A percentile compares a stretch with the other conserved stretches of the same genome.
These are phyloP conservation scores for Ptychoptera albimana DNA, from an alignment of 2,888 invertebrate genomes.

Conservation along the genomic window DNA sequence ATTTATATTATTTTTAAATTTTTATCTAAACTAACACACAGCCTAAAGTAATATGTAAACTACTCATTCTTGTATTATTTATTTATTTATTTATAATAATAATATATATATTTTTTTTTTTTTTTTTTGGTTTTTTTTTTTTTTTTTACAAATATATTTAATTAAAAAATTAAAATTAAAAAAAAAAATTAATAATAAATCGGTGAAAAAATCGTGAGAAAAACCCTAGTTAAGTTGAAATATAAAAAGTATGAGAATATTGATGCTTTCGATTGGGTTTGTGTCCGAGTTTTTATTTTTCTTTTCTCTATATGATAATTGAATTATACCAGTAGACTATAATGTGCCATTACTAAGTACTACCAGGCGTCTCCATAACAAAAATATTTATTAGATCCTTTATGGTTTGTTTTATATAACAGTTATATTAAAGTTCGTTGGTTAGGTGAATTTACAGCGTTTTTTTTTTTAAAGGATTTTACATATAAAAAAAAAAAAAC, in stretches of 20 bases:
- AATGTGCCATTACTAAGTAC: too few species aligned
- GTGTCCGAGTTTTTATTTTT: not conserved
- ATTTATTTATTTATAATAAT: conserved; percentile 1
- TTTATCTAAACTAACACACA: conserved; percentile 3
- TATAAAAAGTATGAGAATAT: not conserved
- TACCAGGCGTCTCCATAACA: too few species aligned
- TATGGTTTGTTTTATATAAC: too few species aligned
- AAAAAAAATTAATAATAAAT: not conserved
- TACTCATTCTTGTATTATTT: not conserved
- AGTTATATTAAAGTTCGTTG: too few species aligned
- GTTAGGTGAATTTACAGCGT: too few species aligned
- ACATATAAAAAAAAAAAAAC: too few species aligned
- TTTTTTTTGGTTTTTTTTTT: conserved; percentile 1
- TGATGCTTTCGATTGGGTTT: not conserved
- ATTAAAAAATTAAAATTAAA: not conserved
- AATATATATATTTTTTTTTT: conserved; percentile 1
- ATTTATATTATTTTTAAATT: conserved; percentile 1
- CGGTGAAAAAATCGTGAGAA: not conserved
- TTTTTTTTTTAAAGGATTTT: too few species aligned
- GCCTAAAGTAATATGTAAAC: conserved; percentile 3
- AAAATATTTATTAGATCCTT: too few species aligned
- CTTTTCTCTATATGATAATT: too few species aligned
- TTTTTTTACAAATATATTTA: conserved; percentile 1
- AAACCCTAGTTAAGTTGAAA: not conserved
- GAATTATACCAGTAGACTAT: too few species aligned